Conservation (phyloP, 1,140 invertebrate genomes). For the Ericerus pela region DNA sequence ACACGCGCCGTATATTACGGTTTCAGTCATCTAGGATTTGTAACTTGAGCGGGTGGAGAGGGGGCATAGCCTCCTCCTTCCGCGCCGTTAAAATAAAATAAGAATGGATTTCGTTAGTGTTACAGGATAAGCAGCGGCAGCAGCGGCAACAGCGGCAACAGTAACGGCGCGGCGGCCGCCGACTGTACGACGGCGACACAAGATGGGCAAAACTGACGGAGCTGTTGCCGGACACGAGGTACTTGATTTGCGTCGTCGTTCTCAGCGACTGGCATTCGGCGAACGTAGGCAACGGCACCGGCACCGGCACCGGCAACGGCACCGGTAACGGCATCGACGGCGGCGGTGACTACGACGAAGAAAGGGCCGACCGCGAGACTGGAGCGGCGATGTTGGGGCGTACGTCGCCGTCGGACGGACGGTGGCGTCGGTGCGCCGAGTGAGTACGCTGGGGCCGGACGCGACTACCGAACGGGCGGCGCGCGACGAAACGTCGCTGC, state of each 20-base stretch:
- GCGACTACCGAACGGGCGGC: constrained; percentile 37
- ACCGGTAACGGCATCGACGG: constrained; percentile 19
- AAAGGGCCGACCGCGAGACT: not conserved
- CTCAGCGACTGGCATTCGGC: constrained; percentile 45
- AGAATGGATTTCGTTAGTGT: constrained; percentile 19
- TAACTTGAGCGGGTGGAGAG: too few species aligned
- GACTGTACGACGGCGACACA: constrained; percentile 46
- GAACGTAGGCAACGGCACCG: constrained; percentile 25
- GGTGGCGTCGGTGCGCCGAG: constrained; percentile 52
- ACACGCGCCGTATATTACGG: too few species aligned
- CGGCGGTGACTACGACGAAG: constrained; percentile 15
- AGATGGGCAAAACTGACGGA: constrained; percentile 54
- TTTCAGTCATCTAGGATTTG: too few species aligned
- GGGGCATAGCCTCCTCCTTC: too few species aligned
- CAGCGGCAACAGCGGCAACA: too few species aligned
- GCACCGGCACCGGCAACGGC: constrained; percentile 25
- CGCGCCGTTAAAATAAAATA: too few species aligned
- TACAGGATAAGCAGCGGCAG: constrained; percentile 51
- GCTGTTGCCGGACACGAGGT: constrained; percentile 57
- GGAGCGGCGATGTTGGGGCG: not conserved
- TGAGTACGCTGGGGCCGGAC: constrained; percentile 56
- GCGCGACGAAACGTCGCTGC: constrained; percentile 38
- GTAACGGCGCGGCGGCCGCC: too few species aligned
- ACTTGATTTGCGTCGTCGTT: constrained; percentile 70
- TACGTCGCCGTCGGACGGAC: not conserved